phyloP scores from a whole-genome alignment of 2,888 invertebrate species.

The Boloria euphrosyne region DNA sequence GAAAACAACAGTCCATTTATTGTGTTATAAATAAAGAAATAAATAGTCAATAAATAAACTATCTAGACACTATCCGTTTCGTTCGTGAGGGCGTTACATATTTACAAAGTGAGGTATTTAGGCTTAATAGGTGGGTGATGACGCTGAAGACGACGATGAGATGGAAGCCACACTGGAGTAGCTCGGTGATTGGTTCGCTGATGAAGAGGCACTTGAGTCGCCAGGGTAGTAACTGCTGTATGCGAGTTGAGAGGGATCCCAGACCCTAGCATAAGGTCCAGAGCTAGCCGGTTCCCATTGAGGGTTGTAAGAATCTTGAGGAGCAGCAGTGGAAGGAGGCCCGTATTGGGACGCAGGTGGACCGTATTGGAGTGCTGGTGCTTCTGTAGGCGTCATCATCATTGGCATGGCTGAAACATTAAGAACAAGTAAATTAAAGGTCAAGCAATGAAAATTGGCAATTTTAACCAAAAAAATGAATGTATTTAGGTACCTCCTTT shows the following conservation, averaged over 20 bases:
- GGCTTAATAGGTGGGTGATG: conserved; percentile 59
- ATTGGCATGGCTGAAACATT: conserved; percentile 85
- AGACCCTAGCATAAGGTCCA: conserved; percentile 90
- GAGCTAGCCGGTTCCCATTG: conserved; percentile 87
- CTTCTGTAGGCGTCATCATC: conserved; percentile 85
- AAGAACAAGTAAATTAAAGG: not conserved
- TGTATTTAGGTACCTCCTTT: conserved; percentile 84
- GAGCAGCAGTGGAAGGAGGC: conserved; percentile 76
- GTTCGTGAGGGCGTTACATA: conserved; percentile 59
- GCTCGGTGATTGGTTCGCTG: conserved; percentile 80
- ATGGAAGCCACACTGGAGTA: conserved; percentile 77
- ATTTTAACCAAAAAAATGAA: not conserved
- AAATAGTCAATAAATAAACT: conserved; percentile 77
- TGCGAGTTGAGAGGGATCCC: conserved; percentile 87
- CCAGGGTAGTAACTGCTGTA: conserved; percentile 88
- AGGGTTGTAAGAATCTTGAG: conserved; percentile 87
- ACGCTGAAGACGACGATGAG: conserved; percentile 62
- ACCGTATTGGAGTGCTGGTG: conserved; percentile 85
- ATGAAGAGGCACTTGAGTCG: conserved; percentile 80
- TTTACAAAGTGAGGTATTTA: conserved; percentile 55
- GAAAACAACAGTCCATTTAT: conserved; percentile 70
- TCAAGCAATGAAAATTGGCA: not conserved
- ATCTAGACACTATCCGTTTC: conserved; percentile 68
- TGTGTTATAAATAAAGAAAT: conserved; percentile 74
- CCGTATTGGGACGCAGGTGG: conserved; percentile 84